Conservation (phyloP, 1,140 invertebrate species). For the Metopolophium dirhodum region DNA sequence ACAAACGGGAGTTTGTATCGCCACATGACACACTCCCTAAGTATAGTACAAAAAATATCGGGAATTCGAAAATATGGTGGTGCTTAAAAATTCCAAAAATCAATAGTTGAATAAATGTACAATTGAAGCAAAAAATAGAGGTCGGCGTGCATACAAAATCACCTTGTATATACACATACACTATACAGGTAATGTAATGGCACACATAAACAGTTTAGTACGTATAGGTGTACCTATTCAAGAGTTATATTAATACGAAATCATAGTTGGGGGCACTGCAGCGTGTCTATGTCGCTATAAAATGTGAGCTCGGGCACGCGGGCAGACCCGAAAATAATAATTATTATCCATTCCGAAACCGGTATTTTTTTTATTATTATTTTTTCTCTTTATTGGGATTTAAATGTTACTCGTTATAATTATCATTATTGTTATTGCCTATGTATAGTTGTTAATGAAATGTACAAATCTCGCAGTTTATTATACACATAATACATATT, state of each 20-base stretch:
- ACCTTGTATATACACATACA: too few relatives aligned
- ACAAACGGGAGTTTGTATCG: too few relatives aligned
- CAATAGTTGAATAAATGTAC: too few relatives aligned
- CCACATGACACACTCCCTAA: too few relatives aligned
- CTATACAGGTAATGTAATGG: background rate
- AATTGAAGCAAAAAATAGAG: too few relatives aligned
- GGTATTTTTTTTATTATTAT: slow-evolving; percentile 19
- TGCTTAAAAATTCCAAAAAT: too few relatives aligned
- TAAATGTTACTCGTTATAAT: slow-evolving; percentile 23
- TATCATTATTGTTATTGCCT: background rate
- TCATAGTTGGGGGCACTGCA: too few relatives aligned
- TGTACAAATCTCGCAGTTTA: background rate
- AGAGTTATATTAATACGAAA: background rate
- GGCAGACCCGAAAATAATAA: background rate
- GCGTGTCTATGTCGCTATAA: background rate
- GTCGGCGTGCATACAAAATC: too few relatives aligned
- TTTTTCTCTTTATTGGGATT: background rate
- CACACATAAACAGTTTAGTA: background rate
- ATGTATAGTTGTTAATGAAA: background rate
- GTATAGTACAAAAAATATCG: too few relatives aligned
- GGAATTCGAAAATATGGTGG: too few relatives aligned
- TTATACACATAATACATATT: background rate
- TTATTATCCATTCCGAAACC: background rate
- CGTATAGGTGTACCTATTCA: too few relatives aligned
- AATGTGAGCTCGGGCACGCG: background rate